These are phyloP conservation scores for Microtus richardsoni DNA, from an alignment of 2,113 vertebrate species.

Conservation along the genomic window DNA sequence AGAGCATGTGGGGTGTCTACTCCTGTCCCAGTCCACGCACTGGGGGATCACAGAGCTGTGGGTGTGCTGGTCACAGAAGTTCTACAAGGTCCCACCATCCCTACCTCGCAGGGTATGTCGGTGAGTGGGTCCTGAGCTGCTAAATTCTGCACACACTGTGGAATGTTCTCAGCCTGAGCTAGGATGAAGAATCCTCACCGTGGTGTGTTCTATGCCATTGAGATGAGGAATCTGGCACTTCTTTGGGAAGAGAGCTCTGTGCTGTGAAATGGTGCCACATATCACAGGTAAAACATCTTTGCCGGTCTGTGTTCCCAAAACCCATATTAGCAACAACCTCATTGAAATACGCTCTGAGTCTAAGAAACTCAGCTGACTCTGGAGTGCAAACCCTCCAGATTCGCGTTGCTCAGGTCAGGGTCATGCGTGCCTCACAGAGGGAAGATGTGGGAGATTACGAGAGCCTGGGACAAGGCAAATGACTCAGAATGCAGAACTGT, in stretches of 20 bases:
- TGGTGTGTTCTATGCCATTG: fast-evolving
- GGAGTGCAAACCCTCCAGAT: background rate
- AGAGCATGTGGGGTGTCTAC: too few species aligned
- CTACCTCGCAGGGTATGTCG: background rate
- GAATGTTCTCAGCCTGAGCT: background rate
- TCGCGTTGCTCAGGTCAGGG: background rate
- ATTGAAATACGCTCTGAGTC: background rate
- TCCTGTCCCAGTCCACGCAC: background rate
- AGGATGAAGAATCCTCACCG: background rate
- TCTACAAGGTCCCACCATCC: background rate
- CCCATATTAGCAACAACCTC: background rate
- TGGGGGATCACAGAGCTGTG: background rate
- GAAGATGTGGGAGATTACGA: background rate
- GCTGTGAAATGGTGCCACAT: background rate
- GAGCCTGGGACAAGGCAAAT: background rate
- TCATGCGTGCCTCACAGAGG: fast-evolving
- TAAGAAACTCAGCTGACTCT: background rate
- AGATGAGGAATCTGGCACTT: background rate
- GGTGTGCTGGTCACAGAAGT: background rate
- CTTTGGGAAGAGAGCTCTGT: background rate
- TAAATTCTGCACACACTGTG: background rate
- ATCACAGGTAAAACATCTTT: background rate
- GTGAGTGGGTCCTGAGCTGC: background rate
- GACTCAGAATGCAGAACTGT: background rate
- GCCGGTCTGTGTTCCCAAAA: background rate